Base-by-base conservation (phyloP, 2,888 invertebrate genomes). In the Idaea aversata region DNA sequence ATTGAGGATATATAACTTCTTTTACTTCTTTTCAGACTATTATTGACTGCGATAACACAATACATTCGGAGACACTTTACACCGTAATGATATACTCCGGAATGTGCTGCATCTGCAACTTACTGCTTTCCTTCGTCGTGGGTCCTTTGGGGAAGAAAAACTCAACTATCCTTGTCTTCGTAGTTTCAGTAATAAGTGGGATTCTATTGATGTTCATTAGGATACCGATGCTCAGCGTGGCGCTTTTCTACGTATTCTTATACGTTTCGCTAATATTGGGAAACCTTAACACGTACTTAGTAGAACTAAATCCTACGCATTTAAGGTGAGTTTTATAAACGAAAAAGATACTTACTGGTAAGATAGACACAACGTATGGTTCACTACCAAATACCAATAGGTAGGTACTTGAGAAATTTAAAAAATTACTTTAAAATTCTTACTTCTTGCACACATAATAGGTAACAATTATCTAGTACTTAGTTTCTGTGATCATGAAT, bases 291-390 rank as follows among this genome's bases (percentile, higher is more conserved):
- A 87, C 88, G 4, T 91, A 86, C 72, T 77, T 90, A 63, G 87
- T 90, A 15, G 91, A 91, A 25, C 68, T 90, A 15, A 91, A 90
- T 69, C 90, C 91, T 36, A 91, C 91, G 4, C 81, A 90, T 78
- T 80, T 91, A 64, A 85, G 90, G 90, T 89, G 64, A 68, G 47
- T 10, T 10, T 47, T 10, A 10, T 7, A 0, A 4, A 47, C 47
- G 4, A 47, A 47, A 4, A 47, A 47, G 10, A 4, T 47, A 13
- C 4, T 6, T 38, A 38, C 47, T 7, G 2, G 47, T 10, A 47
- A 47, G 13, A 7, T 47, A 47, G 4, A 4, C 47, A 47, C 1
- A 1, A 1, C 13, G 47, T 13, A 47, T 47, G 47, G 7, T 47
- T 7, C 47, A 47, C 5, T 47, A 47, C 7, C 5, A 10, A 36